Percentiles rank a stretch among this genome's conserved stretches.
Conservation (phyloP, 1,140 invertebrate genomes). For the Druon quercuslanigerum region DNA sequence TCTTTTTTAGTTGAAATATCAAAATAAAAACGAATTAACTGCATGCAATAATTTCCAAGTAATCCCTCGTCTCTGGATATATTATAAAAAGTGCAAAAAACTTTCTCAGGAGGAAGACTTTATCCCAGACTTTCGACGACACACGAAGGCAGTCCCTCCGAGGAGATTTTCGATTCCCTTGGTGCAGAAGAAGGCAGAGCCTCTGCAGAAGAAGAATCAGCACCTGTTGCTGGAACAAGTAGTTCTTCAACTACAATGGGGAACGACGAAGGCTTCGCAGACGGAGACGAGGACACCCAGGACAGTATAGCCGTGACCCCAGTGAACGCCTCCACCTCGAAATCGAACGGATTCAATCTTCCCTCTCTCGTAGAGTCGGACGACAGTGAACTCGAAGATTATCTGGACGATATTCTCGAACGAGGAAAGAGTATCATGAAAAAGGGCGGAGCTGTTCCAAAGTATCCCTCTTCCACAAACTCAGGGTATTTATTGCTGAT, state of each 20-base stretch:
- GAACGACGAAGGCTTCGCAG: conserved; percentile 65
- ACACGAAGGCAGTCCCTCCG: conserved; percentile 57
- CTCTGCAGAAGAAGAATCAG: conserved; percentile 55
- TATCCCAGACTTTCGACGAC: conserved; percentile 58
- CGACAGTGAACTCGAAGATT: conserved; percentile 84
- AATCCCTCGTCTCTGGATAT: too few species aligned
- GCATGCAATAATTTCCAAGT: too few species aligned
- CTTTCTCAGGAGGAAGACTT: conserved; percentile 63
- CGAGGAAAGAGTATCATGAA: conserved; percentile 75
- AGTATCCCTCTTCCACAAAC: conserved; percentile 63
- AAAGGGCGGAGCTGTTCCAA: conserved; percentile 65
- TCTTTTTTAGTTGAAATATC: too few species aligned
- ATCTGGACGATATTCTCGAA: conserved; percentile 81
- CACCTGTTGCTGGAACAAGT: conserved; percentile 57
- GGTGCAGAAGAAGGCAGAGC: conserved; percentile 54
- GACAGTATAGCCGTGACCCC: conserved; percentile 62
- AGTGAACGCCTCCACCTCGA: conserved; percentile 63
- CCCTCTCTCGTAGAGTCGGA: conserved; percentile 83
- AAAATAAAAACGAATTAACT: too few species aligned
- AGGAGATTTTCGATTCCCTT: conserved; percentile 63
- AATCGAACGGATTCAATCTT: conserved; percentile 75
- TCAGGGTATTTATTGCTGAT: conserved; percentile 59
- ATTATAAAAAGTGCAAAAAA: too few species aligned
- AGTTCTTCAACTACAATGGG: conserved; percentile 58
- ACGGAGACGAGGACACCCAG: conserved; percentile 70